Evolutionary conservation across 2,888 invertebrate genomes (phyloP), one percentile per base, ranked within the genome.

Genomic region (Drosophila rellima): DNA sequence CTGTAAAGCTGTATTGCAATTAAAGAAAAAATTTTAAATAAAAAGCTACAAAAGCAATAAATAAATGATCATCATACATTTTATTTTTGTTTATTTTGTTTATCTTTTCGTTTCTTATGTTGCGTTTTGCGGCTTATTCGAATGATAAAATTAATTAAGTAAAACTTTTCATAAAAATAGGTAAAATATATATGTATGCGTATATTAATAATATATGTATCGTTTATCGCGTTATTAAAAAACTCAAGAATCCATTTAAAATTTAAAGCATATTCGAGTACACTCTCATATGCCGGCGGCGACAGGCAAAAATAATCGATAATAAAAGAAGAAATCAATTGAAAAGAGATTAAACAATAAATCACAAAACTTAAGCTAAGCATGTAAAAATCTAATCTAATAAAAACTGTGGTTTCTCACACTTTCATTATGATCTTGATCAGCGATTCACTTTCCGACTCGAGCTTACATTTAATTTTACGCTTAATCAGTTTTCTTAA

Each of bases 351-450:
- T 83, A 83, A 86, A 83, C 75, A 83, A 88, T 83, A 83, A 83
- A 83, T 83, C 83, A 83, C 83, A 83, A 83, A 86, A 83, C 83
- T 83, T 83, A 83, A 73, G 47, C 83, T 86, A 88, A 73, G 70
- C 80, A 85, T 80, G 68, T 83, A 82, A 67, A 82, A 80, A 63
- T 80, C 86, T 86, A 86, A 47, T 69, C 80, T 83, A 85, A 62
- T 63, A 52, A 70, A 83, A 80, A 55, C 50, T 54, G 51, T 59
- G 47, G 37, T 47, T 48, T 31, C 20, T 50, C 57, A 57, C 35
- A 47, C 47, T 48, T 39, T 60, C 33, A 40, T 33, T 20, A 10
- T 20, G 33, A 33, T 61, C 23, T 44, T 35, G 29, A 52, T 61
- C 44, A 52, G 26, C 40, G 39, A 18, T 33, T 35, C 33, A 15